These are phyloP conservation scores for Harpegnathos saltator DNA, from an alignment of 1,140 invertebrate genomes.

Conservation along the genomic window DNA sequence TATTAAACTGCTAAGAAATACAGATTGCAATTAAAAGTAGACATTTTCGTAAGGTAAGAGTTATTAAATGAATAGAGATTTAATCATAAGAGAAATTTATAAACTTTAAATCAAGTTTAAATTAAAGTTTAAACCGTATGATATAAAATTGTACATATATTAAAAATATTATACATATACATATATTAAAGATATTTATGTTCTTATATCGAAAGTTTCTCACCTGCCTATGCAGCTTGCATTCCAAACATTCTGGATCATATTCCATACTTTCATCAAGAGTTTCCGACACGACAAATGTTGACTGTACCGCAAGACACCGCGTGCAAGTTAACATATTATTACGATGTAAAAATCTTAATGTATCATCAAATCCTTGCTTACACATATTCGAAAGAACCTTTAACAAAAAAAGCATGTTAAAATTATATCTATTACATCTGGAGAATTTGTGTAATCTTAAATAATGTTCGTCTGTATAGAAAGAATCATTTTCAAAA, in stretches of 20 bases:
- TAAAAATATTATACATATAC: neutral
- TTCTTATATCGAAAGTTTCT: constrained; percentile 26
- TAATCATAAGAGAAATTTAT: constrained; percentile 32
- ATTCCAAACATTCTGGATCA: constrained; percentile 93
- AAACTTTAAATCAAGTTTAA: neutral
- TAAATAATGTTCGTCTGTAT: neutral
- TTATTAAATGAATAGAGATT: neutral
- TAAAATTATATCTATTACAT: constrained; percentile 4
- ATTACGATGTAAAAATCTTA: constrained; percentile 96
- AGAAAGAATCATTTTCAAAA: too few species aligned
- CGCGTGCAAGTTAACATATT: constrained; percentile 95
- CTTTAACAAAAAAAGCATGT: constrained; percentile 78
- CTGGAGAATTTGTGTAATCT: neutral
- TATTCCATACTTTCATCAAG: constrained; percentile 90
- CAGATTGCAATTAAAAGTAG: too few species aligned
- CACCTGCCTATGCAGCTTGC: constrained; percentile 93
- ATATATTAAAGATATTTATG: constrained; percentile 32
- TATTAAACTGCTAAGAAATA: neutral
- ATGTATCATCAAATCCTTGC: constrained; percentile 98
- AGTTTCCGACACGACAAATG: constrained; percentile 91
- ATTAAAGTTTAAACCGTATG: too few species aligned
- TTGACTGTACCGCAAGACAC: constrained; percentile 93
- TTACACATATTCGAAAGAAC: constrained; percentile 97
- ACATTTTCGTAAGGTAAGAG: too few species aligned
- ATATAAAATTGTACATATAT: too few species aligned